Evolutionary conservation across 2,797 vertebrate species (phyloP), one percentile per base, ranked within the genome.

Genomic region (Urocyon cinereoargenteus): DNA sequence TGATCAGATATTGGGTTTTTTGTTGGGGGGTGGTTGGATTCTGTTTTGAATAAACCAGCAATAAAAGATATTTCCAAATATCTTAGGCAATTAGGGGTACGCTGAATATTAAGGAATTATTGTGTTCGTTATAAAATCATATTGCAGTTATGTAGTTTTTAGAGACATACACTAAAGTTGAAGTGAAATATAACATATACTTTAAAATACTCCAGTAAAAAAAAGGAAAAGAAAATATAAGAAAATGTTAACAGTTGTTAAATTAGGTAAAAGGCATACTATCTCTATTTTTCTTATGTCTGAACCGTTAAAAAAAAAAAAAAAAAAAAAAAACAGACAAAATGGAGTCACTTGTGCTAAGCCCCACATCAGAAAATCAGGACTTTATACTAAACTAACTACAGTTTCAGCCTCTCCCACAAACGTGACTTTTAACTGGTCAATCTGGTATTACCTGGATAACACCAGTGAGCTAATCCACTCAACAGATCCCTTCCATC

Each of bases 1-100:
- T 70, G 36, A 83, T 51, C 55, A 93, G 81, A 86, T 89, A 18
- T 19, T 70, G 15, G n/a, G n/a, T 16, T 68, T 68, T 34, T 68
- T 68, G 16, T n/a, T 68, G 18, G 15, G 64, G 55, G 55, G 55
- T 16, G 13, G n/a, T 21, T 19, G n/a, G 66, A 21, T 68, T 21
- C 8, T 21, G n/a, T 4, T 92, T 75, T 72, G 72, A 84, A 36
- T 78, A 87, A 88, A 84, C 16, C 45, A 88, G 61, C 78, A 88
- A 94, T 77, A 90, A 96, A 75, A 84, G 61, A 75, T 12, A 78
- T 18, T 40, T 96, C 83, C 62, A n/a, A 9, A 45, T 45, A 45
- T 45, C 40, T 45, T 45, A 31, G 31, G 87, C 31, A 36, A 62
- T 19, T 45, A 84, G 2, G 4, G n/a, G 10, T 84, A 85, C 5